A percentile compares a stretch with the other conserved stretches of the same genome.
Evolutionary conservation across 2,113 vertebrate species (phyloP).

Genomic region (Fregetta grallaria): DNA sequence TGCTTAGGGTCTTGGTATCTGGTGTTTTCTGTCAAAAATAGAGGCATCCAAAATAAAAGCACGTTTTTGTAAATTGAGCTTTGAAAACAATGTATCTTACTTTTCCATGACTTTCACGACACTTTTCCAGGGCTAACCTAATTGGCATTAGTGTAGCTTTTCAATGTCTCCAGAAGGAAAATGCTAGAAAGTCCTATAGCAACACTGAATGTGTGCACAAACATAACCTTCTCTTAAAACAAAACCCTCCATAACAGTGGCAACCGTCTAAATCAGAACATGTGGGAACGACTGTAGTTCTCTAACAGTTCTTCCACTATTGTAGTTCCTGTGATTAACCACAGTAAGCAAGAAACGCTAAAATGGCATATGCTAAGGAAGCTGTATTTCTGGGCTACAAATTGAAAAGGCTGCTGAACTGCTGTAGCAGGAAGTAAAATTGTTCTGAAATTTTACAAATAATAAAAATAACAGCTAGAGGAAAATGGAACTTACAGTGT

Average conservation of each 20-base stretch:
- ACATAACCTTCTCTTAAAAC: background rate
- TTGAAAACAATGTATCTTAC: background rate
- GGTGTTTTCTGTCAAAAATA: background rate
- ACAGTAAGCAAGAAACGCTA: background rate
- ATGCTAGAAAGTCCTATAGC: background rate
- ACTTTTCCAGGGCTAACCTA: background rate
- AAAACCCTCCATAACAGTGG: background rate
- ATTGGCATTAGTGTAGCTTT: background rate
- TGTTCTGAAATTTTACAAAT: background rate
- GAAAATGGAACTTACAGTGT: background rate
- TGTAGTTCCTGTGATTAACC: conserved; percentile 4
- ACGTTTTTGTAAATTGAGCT: background rate
- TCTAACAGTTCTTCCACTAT: background rate
- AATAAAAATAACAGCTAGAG: background rate
- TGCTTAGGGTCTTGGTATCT: background rate
- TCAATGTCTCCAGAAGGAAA: background rate
- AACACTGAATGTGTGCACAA: background rate
- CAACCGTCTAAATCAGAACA: background rate
- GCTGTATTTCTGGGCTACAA: background rate
- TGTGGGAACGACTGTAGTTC: background rate
- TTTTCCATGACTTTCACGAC: background rate
- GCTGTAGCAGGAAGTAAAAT: background rate
- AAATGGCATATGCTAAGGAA: background rate
- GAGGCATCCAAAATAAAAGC: background rate
- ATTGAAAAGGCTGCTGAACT: background rate